A percentile compares a stretch with the other conserved stretches of the same genome.
These are phyloP conservation scores for Premnoplex brunnescens DNA, from an alignment of 2,797 vertebrate genomes.

Conservation along the genomic window DNA sequence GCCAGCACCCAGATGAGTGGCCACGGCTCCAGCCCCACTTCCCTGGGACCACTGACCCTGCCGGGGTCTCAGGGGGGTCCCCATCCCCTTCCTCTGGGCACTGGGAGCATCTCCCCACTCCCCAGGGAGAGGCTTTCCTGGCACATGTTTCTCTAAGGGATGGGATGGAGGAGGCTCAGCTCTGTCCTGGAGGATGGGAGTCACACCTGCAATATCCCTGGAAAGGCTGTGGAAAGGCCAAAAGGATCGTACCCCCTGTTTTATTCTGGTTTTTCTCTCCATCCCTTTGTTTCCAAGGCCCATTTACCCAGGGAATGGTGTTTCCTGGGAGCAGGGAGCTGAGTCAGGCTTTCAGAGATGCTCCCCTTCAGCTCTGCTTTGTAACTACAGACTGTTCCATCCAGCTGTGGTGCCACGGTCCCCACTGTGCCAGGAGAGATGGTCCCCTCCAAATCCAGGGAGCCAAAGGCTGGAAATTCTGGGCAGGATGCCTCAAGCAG, in stretches of 20 bases:
- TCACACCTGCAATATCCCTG: background rate
- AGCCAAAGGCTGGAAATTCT: background rate
- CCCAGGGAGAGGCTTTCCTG: background rate
- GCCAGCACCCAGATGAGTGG: background rate
- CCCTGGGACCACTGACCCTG: background rate
- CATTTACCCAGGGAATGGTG: background rate
- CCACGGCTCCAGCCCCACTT: background rate
- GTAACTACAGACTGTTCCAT: background rate
- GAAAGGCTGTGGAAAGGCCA: background rate
- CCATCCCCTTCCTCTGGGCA: background rate
- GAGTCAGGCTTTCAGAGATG: background rate
- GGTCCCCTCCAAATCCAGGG: too few species aligned
- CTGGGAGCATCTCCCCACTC: background rate
- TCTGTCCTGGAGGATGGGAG: background rate
- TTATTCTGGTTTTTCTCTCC: background rate
- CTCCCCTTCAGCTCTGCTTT: background rate
- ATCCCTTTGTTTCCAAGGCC: background rate
- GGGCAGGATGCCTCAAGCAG: background rate
- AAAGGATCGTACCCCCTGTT: accelerated
- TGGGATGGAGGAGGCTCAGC: background rate
- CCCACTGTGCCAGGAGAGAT: background rate
- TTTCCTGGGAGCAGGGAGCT: background rate
- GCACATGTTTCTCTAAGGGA: background rate
- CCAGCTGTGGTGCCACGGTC: accelerated
- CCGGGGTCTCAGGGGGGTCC: background rate